These are phyloP conservation scores for Gnathonemus echidnorhynchus DNA, from an alignment of 2,113 vertebrate genomes.

Conservation along the genomic window DNA sequence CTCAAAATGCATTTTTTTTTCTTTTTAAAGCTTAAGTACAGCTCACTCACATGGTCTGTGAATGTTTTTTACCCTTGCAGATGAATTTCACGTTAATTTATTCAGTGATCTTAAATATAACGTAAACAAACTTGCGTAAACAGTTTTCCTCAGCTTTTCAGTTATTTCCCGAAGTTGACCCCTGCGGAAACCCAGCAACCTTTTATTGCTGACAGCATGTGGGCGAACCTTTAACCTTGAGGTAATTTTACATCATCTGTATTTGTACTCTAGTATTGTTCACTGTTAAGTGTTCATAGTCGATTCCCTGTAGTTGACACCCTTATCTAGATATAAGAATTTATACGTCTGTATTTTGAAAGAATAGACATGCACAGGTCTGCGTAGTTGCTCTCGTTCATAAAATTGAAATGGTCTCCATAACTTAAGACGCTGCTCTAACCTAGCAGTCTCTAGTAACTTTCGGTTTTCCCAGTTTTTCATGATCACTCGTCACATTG, in stretches of 20 bases:
- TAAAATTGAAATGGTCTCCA: neutral
- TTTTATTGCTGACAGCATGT: neutral
- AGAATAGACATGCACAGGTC: neutral
- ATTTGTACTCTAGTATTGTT: neutral
- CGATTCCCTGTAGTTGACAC: slow-evolving; percentile 12
- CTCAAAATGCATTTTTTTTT: neutral
- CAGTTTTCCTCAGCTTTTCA: neutral
- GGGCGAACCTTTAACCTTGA: neutral
- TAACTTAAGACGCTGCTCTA: neutral
- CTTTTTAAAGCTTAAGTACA: neutral
- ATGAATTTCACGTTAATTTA: neutral
- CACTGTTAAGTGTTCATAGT: neutral
- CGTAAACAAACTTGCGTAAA: neutral
- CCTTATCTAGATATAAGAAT: neutral
- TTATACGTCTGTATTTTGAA: neutral
- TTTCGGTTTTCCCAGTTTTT: neutral
- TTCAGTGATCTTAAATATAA: no score
- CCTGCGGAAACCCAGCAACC: neutral
- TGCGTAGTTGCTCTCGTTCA: neutral
- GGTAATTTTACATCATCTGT: neutral
- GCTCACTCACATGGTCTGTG: neutral
- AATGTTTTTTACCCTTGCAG: neutral
- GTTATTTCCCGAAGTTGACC: neutral
- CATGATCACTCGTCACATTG: neutral
- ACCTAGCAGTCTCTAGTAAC: neutral